phyloP scores from a whole-genome alignment of 2,888 invertebrate genomes.

The Eupithecia vulgata region DNA sequence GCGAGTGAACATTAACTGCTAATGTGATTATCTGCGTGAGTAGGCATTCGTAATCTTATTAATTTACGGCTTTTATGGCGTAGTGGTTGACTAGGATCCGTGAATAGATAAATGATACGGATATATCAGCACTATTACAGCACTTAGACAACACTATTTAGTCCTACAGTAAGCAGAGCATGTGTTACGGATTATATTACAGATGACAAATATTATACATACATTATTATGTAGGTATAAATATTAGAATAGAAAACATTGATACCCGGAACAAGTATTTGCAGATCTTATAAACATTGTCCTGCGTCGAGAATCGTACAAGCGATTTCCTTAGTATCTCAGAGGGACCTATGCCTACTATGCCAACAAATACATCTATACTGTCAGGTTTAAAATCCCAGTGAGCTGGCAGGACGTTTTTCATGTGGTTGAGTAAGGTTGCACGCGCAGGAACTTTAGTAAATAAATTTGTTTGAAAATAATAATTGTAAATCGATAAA shows the following conservation, averaged over 20 bases:
- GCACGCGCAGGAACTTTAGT: not conserved
- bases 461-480: not conserved
- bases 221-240: no score
- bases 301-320: not conserved
- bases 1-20: not conserved
- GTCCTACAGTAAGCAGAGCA: not conserved
- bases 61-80: not conserved
- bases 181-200: not conserved
- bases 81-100: not conserved
- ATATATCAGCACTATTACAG: not conserved
- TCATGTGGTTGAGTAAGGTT: not conserved
- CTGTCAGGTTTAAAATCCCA: not conserved
- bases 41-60: constrained; percentile 9
- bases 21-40: constrained; percentile 7
- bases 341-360: not conserved
- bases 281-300: not conserved
- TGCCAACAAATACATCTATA: not conserved
- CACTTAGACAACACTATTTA: not conserved
- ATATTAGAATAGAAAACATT: not conserved
- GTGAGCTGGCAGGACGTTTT: not conserved
- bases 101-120: not conserved
- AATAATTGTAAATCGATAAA: constrained; percentile 12
- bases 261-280: not conserved
- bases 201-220: not conserved
- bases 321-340: not conserved